phyloP scores from a whole-genome alignment of 2,113 vertebrate species.

The Tor tambroides region DNA sequence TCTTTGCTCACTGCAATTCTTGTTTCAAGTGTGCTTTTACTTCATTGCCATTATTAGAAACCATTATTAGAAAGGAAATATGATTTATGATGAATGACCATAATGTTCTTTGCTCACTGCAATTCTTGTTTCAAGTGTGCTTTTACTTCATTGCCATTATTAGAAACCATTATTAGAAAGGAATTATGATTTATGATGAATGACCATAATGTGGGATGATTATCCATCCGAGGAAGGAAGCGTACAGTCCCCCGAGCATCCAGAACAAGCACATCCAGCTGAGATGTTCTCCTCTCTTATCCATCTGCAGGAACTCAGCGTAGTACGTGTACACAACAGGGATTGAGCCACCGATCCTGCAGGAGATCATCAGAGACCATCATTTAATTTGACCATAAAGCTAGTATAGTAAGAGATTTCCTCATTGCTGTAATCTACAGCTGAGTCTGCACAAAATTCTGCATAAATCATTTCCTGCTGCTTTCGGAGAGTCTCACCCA shows the following conservation, averaged over 20 bases:
- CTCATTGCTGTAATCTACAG: background rate
- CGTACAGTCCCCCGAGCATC: constrained; percentile 90
- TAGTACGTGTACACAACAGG: constrained; percentile 97
- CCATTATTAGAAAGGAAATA: background rate
- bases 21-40: background rate
- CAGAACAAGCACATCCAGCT: constrained; percentile 90
- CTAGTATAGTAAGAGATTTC: background rate
- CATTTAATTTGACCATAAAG: background rate
- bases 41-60: background rate
- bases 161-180: background rate
- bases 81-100: constrained; percentile 71
- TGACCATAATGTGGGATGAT: constrained; percentile 95
- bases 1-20: background rate
- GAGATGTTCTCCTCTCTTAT: constrained; percentile 94
- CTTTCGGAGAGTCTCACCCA: constrained; percentile 78
- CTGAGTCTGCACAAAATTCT: background rate
- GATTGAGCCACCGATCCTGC: constrained; percentile 90
- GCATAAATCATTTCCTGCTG: background rate
- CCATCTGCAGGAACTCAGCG: constrained; percentile 93
- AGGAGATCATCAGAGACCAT: constrained; percentile 18
- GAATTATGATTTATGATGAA: constrained; percentile 1
- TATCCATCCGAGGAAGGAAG: constrained; percentile 93
- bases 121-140: background rate
- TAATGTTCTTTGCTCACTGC: constrained; percentile 84
- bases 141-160: background rate